Conservation (phyloP, 2,888 invertebrate genomes). For the Harpalus rufipes region DNA sequence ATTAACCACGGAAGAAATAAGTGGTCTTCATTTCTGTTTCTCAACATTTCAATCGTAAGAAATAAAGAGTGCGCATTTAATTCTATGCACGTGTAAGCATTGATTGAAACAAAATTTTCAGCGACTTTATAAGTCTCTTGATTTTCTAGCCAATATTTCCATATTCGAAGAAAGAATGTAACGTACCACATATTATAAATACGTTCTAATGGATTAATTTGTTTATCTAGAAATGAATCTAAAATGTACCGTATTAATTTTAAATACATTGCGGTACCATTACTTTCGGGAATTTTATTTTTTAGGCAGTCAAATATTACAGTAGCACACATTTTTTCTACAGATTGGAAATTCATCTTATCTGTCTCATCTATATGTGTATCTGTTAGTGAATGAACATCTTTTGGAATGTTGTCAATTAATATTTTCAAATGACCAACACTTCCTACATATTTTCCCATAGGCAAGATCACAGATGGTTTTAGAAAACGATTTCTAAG, state of each 20-base stretch:
- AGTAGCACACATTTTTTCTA: constrained; percentile 12
- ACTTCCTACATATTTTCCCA: constrained; percentile 3
- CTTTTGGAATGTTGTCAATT: neutral
- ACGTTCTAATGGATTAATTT: neutral
- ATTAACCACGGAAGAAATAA: constrained; percentile 15
- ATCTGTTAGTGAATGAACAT: neutral
- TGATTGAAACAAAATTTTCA: neutral
- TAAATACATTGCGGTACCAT: neutral
- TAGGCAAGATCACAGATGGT: constrained; percentile 4
- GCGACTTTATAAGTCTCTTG: neutral
- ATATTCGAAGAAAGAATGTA: constrained; percentile 7
- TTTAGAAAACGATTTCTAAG: no score
- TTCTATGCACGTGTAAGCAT: constrained; percentile 15
- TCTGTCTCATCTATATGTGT: neutral
- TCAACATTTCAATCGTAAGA: neutral
- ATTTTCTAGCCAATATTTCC: constrained; percentile 21
- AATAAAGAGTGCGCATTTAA: constrained; percentile 7
- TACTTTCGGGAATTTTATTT: constrained; percentile 2
- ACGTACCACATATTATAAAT: constrained; percentile 19
- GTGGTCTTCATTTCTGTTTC: neutral
- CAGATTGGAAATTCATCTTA: constrained; percentile 11
- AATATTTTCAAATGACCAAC: neutral
- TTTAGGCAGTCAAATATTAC: neutral
- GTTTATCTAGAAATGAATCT: constrained; percentile 2
- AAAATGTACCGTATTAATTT: constrained; percentile 19